Evolutionary conservation across 2,113 vertebrate species (phyloP), one percentile per base, ranked within the genome.

Genomic region (Anseranas semipalmata): DNA sequence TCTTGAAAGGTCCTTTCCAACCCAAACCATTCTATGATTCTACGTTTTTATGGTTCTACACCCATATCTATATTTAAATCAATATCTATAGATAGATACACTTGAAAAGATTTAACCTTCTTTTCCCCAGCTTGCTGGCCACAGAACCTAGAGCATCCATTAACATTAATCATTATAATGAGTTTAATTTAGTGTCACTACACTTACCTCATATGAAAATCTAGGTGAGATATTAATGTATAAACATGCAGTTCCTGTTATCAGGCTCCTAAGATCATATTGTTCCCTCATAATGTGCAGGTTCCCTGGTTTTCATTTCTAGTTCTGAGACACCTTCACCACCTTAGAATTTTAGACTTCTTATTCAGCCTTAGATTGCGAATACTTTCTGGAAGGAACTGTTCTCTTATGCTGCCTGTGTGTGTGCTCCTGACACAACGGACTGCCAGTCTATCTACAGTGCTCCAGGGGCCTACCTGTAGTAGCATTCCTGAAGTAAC

Each of bases 201-300:
- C 21, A 76, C 30, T 15, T 68, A 52, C 7, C 2, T 41, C 7
- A 39, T 3, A 43, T 2, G 3, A 59, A 55, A 87, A 79, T 35
- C 48, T 35, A 83, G 11, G 27, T 0, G 12, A 67, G 5, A 4
- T 55, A 56, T 35, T 37, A 25, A 67, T 28, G 4, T 13, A 20
- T 37, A 46, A 88, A 60, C 2, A 52, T 67, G 14, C 0, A 0
- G 4, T 59, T 90, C 10, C 9, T 35, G 1, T 15, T 55, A 3
- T 67, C 30, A 60, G 39, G 12, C 8, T 68, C 3, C 15, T 56
- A 12, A 72, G n/a, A 67, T 46, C 4, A 9, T 50, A 9, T 13
- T 55, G 16, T 68, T 39, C 8, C 9, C 28, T 55, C 53, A 21
- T 2, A 60, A 65, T 1, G 1, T 0, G 2, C 62, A 67, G 2